Evolutionary conservation across 2,797 vertebrate species (phyloP).

Genomic region (Acrossocheilus fasciatus): DNA sequence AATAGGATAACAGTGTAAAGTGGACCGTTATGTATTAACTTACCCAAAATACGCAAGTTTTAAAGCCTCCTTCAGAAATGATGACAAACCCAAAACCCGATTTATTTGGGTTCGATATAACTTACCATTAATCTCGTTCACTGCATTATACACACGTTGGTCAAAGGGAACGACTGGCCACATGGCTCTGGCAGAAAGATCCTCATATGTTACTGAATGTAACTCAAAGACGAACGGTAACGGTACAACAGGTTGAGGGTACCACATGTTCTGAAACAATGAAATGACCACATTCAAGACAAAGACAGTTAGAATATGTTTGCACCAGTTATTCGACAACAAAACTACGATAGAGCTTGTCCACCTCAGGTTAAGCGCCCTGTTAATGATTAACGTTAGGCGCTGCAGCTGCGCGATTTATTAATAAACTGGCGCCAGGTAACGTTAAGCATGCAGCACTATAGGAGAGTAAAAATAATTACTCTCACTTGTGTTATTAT

Average conservation of each 20-base stretch:
- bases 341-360: not conserved
- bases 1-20: not conserved
- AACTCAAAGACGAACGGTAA: not conserved
- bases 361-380: not conserved
- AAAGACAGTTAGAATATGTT: not conserved
- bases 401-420: not conserved
- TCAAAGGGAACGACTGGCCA: not conserved
- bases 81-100: not conserved
- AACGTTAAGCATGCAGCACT: not conserved
- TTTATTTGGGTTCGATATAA: slow-evolving; percentile 8
- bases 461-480: no score
- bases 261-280: slow-evolving; percentile 32
- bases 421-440: not conserved
- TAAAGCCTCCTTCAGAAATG: not conserved
- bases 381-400: not conserved
- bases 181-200: not conserved
- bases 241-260: not conserved
- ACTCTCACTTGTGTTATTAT: not conserved
- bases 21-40: not conserved
- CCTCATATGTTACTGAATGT: not conserved
- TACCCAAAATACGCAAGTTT: not conserved
- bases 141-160: not conserved
- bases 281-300: not conserved
- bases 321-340: not conserved
- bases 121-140: slow-evolving; percentile 26